phyloP scores from a whole-genome alignment of 2,797 vertebrate species.

The Toxotes lorentzi region DNA sequence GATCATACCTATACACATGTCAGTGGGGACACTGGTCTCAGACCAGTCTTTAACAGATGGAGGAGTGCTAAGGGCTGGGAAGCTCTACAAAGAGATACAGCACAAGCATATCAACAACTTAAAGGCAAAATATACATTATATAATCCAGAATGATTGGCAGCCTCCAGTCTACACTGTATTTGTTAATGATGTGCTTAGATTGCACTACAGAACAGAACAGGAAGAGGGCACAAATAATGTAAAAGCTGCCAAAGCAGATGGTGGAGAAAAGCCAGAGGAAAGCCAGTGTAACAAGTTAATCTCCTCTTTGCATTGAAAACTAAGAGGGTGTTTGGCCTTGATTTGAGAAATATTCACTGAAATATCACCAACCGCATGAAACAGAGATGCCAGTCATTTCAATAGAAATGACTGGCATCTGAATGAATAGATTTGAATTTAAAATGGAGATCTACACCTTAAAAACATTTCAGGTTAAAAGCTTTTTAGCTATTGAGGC shows the following conservation, averaged over 20 bases:
- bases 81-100: slow-evolving; percentile 73
- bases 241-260: background rate
- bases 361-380: background rate
- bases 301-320: background rate
- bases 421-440: too few species aligned
- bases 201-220: background rate
- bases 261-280: background rate
- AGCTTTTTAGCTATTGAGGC: background rate
- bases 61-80: slow-evolving; percentile 76
- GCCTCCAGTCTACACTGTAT: background rate
- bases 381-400: background rate
- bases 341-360: background rate
- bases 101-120: background rate
- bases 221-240: background rate
- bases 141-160: background rate
- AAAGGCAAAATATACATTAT: background rate
- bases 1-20: slow-evolving; percentile 81
- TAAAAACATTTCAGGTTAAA: too few species aligned
- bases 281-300: background rate
- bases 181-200: background rate
- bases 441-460: background rate
- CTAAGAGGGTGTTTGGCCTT: background rate
- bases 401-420: too few species aligned
- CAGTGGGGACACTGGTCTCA: slow-evolving; percentile 80
- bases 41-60: slow-evolving; percentile 85